Evolutionary conservation across 2,113 vertebrate genomes (phyloP).

Genomic region (Misgurnus anguillicaudatus): DNA sequence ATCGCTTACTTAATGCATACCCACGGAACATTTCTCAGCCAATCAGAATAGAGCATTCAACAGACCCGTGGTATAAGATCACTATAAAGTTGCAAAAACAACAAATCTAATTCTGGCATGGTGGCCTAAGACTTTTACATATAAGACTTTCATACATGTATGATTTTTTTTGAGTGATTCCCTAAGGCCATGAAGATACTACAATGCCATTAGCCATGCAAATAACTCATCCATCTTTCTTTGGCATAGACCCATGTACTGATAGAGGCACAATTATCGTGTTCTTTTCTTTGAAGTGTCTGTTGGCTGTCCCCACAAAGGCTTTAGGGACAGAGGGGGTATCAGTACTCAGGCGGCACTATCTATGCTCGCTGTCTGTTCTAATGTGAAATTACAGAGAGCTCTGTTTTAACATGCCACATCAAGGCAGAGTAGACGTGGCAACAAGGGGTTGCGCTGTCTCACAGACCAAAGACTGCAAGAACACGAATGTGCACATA

Average conservation of each 20-base stretch:
- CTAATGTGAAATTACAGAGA: slow-evolving; percentile 61
- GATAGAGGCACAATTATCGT: slow-evolving; percentile 76
- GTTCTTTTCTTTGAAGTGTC: slow-evolving; percentile 63
- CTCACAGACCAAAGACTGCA: slow-evolving; percentile 38
- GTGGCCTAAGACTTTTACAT: too few relatives aligned
- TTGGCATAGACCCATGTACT: slow-evolving; percentile 68
- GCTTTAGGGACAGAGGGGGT: slow-evolving; percentile 52
- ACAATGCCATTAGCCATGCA: slow-evolving; percentile 76
- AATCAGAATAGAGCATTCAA: too few relatives aligned
- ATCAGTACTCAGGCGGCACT: slow-evolving; percentile 52
- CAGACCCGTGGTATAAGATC: too few relatives aligned
- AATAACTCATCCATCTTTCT: slow-evolving; percentile 75
- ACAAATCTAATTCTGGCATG: too few relatives aligned
- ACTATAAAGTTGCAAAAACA: too few relatives aligned
- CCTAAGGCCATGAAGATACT: slow-evolving; percentile 66
- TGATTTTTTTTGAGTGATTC: slow-evolving; percentile 60
- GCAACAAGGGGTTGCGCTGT: slow-evolving; percentile 58
- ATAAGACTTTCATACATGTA: too few relatives aligned
- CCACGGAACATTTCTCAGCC: too few relatives aligned
- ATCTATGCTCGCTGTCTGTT: slow-evolving; percentile 64
- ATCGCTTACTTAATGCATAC: too few relatives aligned
- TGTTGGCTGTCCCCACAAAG: slow-evolving; percentile 62
- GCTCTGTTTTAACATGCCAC: slow-evolving; percentile 70
- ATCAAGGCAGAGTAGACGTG: slow-evolving; percentile 65
- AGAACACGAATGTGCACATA: background rate